A percentile compares a stretch with the other conserved stretches of the same genome.
Conservation (phyloP, 2,797 vertebrate species). For the Siniperca undulata region DNA sequence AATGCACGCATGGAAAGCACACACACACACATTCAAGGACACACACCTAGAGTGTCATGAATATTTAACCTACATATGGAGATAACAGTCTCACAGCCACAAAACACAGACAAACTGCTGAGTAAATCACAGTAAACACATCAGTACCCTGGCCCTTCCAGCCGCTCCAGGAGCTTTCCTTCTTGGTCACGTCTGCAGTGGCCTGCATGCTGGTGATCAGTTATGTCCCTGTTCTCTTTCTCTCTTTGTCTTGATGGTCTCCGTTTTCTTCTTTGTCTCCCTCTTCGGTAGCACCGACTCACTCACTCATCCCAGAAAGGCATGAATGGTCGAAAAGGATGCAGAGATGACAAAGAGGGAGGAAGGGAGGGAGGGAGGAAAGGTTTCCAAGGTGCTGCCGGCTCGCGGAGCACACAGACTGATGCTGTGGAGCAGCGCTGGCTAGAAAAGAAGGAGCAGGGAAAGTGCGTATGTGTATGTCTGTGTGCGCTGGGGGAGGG, state of each 20-base stretch:
- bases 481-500: slow-evolving; percentile 39
- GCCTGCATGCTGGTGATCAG: slow-evolving; percentile 93
- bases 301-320: slow-evolving; percentile 87
- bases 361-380: slow-evolving; percentile 68
- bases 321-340: slow-evolving; percentile 85
- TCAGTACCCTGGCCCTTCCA: slow-evolving; percentile 98
- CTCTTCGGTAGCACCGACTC: slow-evolving; percentile 75
- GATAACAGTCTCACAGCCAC: slow-evolving; percentile 42
- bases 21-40: slow-evolving; percentile 21
- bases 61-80: slow-evolving; percentile 55
- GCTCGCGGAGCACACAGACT: slow-evolving; percentile 86
- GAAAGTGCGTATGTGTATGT: slow-evolving; percentile 64
- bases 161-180: slow-evolving; percentile 96
- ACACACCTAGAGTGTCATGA: slow-evolving; percentile 13
- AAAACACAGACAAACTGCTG: slow-evolving; percentile 56
- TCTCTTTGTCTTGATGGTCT: slow-evolving; percentile 61
- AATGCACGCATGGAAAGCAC: slow-evolving; percentile 48
- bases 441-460: slow-evolving; percentile 57
- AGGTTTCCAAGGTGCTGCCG: slow-evolving; percentile 83
- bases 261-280: slow-evolving; percentile 77
- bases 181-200: slow-evolving; percentile 93
- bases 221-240: slow-evolving; percentile 70
- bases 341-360: slow-evolving; percentile 70
- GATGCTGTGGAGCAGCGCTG: slow-evolving; percentile 86
- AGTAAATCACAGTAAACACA: slow-evolving; percentile 62